Evolutionary conservation across 2,888 invertebrate genomes (phyloP), one percentile per base, ranked within the genome.

Genomic region (Lamproptera curius): DNA sequence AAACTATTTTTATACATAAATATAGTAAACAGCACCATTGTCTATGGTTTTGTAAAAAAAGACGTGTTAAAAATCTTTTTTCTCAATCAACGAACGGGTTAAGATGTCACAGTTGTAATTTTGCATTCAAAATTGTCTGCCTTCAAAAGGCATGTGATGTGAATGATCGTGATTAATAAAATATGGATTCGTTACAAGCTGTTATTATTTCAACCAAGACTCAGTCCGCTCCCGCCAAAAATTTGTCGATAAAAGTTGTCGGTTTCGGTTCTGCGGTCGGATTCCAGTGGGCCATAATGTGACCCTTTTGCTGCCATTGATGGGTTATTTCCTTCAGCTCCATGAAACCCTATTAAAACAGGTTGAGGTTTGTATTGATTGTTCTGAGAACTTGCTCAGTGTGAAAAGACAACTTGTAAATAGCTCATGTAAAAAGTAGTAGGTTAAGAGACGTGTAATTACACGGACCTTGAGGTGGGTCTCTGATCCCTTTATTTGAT

Each of bases 171-270:
- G 73, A 79, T 75, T 59, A 78, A 77, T 77, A 76, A 78, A 78
- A 65, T 55, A 67, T 71, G 58, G 69, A 72, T 68, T 74, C 70
- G 62, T 76, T 73, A 65, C 59, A 62, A 20, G 3, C 20, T 57
- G 52, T 57, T 62, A 64, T 31, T 51, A 47, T 51, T 50, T 44
- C 23, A 9, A 4, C 16, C 6, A 11, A 13, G 11, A 14, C 37
- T 41, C 39, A 43, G 28, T 42, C 40, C 5, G 20, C 31, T 2
- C 95, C 94, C 35, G 90, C 76, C 49, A 95, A 82, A 80, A 98
- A 98, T 80, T 97, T 97, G 0, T 93, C 93, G 15, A 98, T 76
- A 71, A 98, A 98, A 79, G 95, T 95, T 53, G 89, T 90, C 6
- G 96, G 96, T 70, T 94, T 93, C 0, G 92, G 92, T 53, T 95